These are phyloP conservation scores for Temnothorax rugatulus DNA, from an alignment of 2,888 invertebrate species.

Conservation along the genomic window DNA sequence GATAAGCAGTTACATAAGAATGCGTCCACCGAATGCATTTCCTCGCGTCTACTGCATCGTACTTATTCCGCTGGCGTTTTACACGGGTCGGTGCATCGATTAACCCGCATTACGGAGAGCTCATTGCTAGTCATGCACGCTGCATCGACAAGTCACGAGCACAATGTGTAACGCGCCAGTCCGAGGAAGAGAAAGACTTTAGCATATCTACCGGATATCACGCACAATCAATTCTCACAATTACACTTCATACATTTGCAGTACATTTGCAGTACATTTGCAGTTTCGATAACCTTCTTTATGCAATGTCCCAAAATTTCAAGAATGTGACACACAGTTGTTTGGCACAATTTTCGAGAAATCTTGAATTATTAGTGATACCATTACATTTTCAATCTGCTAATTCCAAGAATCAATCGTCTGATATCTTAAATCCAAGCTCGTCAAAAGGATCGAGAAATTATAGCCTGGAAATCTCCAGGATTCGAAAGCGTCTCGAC, in stretches of 20 bases:
- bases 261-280: neutral
- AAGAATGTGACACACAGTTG: neutral
- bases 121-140: conserved; percentile 75
- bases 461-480: conserved; percentile 22
- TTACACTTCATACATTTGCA: neutral
- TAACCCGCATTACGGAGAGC: conserved; percentile 80
- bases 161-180: conserved; percentile 60
- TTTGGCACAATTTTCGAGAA: neutral
- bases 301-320: neutral
- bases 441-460: conserved; percentile 52
- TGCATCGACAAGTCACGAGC: conserved; percentile 76
- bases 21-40: conserved; percentile 68
- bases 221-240: conserved; percentile 5
- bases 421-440: conserved; percentile 16
- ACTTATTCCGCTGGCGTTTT: conserved; percentile 74
- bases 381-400: neutral
- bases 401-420: conserved; percentile 30
- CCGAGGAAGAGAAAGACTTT: conserved; percentile 50
- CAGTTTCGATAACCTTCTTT: neutral
- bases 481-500: neutral
- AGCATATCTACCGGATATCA: conserved; percentile 54
- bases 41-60: conserved; percentile 65
- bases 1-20: conserved; percentile 68
- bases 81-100: conserved; percentile 83
- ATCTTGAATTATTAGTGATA: neutral